A percentile compares a stretch with the other conserved stretches of the same genome.
Evolutionary conservation across 1,140 invertebrate genomes (phyloP).

Genomic region (Lepidostoma basale): DNA sequence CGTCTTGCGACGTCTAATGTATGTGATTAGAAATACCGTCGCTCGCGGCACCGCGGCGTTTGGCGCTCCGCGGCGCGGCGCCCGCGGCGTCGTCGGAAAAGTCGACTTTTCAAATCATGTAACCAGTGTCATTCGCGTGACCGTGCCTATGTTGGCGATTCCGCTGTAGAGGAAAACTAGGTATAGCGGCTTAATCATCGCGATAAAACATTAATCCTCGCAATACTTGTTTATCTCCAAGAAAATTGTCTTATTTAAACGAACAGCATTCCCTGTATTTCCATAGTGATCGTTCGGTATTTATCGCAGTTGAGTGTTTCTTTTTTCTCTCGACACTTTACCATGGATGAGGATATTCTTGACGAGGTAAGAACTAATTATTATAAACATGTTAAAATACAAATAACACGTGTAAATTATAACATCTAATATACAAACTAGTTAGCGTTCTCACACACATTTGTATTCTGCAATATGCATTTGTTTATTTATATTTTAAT

Average conservation of each 20-base stretch:
- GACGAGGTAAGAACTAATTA: conserved; percentile 8
- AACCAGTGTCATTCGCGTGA: conserved; percentile 25
- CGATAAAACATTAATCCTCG: conserved; percentile 28
- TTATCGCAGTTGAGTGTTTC: not conserved
- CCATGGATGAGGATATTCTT: conserved; percentile 16
- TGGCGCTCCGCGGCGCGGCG: too few relatives aligned
- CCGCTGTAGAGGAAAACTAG: not conserved
- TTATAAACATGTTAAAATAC: too few relatives aligned
- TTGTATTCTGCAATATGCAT: too few relatives aligned
- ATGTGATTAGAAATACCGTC: not conserved
- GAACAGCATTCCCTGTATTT: not conserved
- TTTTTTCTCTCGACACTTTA: not conserved
- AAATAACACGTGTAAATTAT: too few relatives aligned
- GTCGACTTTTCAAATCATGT: conserved; percentile 3
- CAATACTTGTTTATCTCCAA: conserved; percentile 23
- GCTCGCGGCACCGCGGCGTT: too few relatives aligned
- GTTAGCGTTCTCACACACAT: too few relatives aligned
- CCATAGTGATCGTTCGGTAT: not conserved
- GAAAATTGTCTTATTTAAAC: conserved; percentile 19
- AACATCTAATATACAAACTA: too few relatives aligned
- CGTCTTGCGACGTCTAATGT: not conserved
- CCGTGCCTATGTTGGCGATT: not conserved
- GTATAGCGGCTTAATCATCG: conserved; percentile 3
- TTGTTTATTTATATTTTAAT: too few relatives aligned
- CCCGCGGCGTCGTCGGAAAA: conserved; percentile 4